Evolutionary conservation across 2,797 vertebrate genomes (phyloP), one percentile per base, ranked within the genome.

Genomic region (Remorina albescens): DNA sequence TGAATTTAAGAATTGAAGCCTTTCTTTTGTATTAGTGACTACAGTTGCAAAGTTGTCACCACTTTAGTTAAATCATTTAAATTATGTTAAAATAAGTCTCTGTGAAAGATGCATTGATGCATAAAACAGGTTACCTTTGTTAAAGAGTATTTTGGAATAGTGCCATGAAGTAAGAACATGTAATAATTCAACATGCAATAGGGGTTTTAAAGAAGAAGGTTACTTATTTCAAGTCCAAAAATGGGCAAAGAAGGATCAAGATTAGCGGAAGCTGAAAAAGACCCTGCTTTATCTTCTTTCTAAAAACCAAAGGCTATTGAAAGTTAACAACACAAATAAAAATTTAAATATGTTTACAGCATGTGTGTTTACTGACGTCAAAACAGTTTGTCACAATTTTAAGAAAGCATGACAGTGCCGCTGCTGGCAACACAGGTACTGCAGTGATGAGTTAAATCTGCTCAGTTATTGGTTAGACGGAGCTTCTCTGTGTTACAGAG

Each of bases 371-470:
- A 62, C 34, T 59, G 41, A 56, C 34, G 67, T 73, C 60, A 57
- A n/a, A 71, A 47, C 67, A 70, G 67, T 82, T 72, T 82, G 78
- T 75, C 56, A 67, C 59, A 67, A 67, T 74, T 73, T 80, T 44
- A 73, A 61, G 60, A 67, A 71, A 64, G 60, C 51, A 36, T 42
- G 68, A 68, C 58, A n/a, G 30, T 8, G 42, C 25, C 23, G 62
- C 62, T 42, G 47, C 70, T 70, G 67, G 57, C 58, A 81, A 68
- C 63, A 68, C 61, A 83, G 55, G 66, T 75, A 77, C 56, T 71
- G n/a, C 32, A n/a, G 25, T 68, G 66, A 81, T 59, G 84, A 62
- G 76, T 83, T 72, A 47, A 55, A 80, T 75, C 67, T 74, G 62
- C 34, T 55, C 64, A 70, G 59, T 81, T 47, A 41, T 69, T 66